Base-by-base conservation (phyloP, 2,113 vertebrate species). In the Sorex araneus region DNA sequence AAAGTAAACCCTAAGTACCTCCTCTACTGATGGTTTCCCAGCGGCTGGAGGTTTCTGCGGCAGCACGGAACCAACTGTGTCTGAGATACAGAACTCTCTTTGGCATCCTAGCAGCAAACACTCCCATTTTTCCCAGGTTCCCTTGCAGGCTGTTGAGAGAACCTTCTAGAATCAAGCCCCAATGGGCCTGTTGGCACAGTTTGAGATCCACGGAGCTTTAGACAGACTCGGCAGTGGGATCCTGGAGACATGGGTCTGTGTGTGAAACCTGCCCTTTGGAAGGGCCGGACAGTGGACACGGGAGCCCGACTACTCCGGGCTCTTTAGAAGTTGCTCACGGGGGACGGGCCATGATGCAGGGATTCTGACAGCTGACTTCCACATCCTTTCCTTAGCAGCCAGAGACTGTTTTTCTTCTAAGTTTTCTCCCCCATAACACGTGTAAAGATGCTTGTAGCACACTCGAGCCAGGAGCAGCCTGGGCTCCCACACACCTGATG, bases 391-490 rank as follows among this genome's bases (percentile, higher is more conserved):
- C 85, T 57, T 43, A 34, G 36, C 16, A n/a, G 27, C 70, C 73
- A 47, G 67, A 63, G n/a, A n/a, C n/a, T 34, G 60, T 60, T n/a
- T 27, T 70, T 67, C 32, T 36, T 23, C 23, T 28, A 63, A 32
- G 60, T 80, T 66, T 66, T 69, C 66, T 19, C 75, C 83, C 43
- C 70, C 75, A n/a, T 75, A n/a, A 83, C 64, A 83, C 74, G 40
- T 76, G n/a, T 25, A 25, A 83, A 73, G 82, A 43, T 15, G 32
- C 27, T 69, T 71, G 74, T 70, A 47, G 36, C 12, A 60, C 66
- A 86, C 25, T 13, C 6, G 63, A 73, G 36, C 16, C 40, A 71
- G 40, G 12, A 1, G 9, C 57, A 70, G 12, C 1, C 30, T 71
- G 40, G 66, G 34, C 25, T 85, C 79, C 54, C 34, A 8, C 23